Conservation (phyloP, 2,113 vertebrate genomes). For the Anhinga rufa region DNA sequence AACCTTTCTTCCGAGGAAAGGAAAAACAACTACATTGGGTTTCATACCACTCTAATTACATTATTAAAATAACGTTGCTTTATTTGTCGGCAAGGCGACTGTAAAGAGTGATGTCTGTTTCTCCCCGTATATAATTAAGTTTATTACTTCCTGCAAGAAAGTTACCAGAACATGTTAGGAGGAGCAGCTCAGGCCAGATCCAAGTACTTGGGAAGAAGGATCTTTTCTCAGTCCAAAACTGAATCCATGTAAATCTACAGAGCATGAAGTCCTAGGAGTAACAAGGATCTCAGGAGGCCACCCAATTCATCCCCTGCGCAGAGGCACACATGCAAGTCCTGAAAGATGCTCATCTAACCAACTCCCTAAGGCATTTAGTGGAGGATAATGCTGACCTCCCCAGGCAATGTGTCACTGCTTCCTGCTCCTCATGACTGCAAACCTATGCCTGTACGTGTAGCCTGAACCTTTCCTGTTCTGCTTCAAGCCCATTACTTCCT, state of each 20-base stretch:
- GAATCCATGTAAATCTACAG: not conserved
- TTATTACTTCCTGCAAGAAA: not conserved
- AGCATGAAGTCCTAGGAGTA: not conserved
- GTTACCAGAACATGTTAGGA: not conserved
- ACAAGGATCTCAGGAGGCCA: not conserved
- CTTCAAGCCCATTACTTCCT: not conserved
- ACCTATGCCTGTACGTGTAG: accelerated
- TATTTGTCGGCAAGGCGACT: not conserved
- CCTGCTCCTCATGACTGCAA: not conserved
- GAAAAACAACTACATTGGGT: not conserved
- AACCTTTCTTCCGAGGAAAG: not conserved
- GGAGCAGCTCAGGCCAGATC: not conserved
- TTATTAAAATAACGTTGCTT: not conserved
- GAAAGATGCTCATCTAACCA: not conserved
- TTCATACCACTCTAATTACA: not conserved
- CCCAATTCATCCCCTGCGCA: not conserved
- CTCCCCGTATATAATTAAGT: not conserved
- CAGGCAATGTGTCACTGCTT: not conserved
- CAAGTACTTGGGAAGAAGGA: not conserved
- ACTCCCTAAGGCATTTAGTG: not conserved
- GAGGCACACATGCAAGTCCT: not conserved
- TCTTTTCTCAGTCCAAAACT: not conserved
- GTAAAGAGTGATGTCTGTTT: not conserved
- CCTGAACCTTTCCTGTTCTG: not conserved
- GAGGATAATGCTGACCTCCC: not conserved